These are phyloP conservation scores for Junonia oenone DNA, from an alignment of 2,888 invertebrate species.

Conservation along the genomic window DNA sequence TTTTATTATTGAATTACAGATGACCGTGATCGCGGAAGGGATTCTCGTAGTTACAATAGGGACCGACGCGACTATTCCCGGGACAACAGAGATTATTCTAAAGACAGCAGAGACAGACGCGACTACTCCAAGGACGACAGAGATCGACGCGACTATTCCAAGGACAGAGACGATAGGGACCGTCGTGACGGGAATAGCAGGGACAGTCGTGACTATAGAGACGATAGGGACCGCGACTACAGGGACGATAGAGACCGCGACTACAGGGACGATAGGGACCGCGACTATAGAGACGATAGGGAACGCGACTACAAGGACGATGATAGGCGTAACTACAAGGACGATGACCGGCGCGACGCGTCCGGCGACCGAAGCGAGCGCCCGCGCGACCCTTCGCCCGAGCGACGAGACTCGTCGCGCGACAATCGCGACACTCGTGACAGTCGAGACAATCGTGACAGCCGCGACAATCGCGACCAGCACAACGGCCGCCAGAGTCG, in stretches of 20 bases:
- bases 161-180: conserved; percentile 38
- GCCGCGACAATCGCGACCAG: conserved; percentile 23
- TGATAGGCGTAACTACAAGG: conserved; percentile 35
- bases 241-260: conserved; percentile 34
- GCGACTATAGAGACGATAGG: conserved; percentile 30
- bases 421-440: conserved; percentile 33
- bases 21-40: conserved; percentile 53
- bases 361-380: conserved; percentile 9
- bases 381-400: conserved; percentile 23
- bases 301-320: conserved; percentile 37
- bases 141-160: conserved; percentile 33
- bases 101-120: conserved; percentile 33
- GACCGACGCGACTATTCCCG: conserved; percentile 40
- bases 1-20: conserved; percentile 36
- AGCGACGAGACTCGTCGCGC: conserved; percentile 10
- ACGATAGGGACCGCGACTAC: conserved; percentile 33
- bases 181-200: too few species aligned
- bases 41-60: conserved; percentile 62
- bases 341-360: conserved; percentile 34
- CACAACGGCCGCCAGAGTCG: conserved; percentile 54
- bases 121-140: conserved; percentile 34
- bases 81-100: conserved; percentile 38
- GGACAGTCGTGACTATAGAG: conserved; percentile 36
- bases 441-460: conserved; percentile 53
- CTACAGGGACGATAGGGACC: conserved; percentile 38